A percentile compares a stretch with the other conserved stretches of the same genome.
Conservation (phyloP, 92 coral and sea anemone genomes). For the Micromussa lordhowensis region DNA sequence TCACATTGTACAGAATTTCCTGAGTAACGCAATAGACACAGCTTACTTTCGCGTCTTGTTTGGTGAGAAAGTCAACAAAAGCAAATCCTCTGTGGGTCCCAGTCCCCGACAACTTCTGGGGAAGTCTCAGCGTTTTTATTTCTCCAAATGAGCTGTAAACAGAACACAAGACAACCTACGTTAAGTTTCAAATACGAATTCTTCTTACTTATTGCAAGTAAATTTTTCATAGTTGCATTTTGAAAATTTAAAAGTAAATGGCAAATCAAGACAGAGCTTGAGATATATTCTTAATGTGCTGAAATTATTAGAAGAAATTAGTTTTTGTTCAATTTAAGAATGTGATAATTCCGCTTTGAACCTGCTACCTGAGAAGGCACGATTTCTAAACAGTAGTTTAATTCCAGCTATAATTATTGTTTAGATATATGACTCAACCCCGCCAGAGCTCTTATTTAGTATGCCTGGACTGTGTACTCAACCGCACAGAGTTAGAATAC, state of each 20-base stretch:
- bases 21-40: background rate
- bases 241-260: too few species aligned
- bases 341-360: too few species aligned
- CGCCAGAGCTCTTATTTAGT: too few species aligned
- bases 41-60: conserved; percentile 96
- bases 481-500: too few species aligned
- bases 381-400: too few species aligned
- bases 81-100: conserved; percentile 98
- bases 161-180: background rate
- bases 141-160: conserved; percentile 92
- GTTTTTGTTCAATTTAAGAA: background rate
- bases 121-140: conserved; percentile 89
- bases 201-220: background rate
- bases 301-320: too few species aligned
- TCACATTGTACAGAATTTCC: background rate
- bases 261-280: background rate
- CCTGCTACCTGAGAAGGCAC: too few species aligned
- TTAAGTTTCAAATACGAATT: background rate
- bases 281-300: too few species aligned
- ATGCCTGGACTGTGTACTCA: too few species aligned
- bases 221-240: too few species aligned
- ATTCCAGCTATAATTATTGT: too few species aligned
- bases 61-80: conserved; percentile 94
- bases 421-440: too few species aligned
- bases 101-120: conserved; percentile 90